Evolutionary conservation across 2,113 vertebrate species (phyloP), one percentile per base, ranked within the genome.

Genomic region (Pedetes capensis): DNA sequence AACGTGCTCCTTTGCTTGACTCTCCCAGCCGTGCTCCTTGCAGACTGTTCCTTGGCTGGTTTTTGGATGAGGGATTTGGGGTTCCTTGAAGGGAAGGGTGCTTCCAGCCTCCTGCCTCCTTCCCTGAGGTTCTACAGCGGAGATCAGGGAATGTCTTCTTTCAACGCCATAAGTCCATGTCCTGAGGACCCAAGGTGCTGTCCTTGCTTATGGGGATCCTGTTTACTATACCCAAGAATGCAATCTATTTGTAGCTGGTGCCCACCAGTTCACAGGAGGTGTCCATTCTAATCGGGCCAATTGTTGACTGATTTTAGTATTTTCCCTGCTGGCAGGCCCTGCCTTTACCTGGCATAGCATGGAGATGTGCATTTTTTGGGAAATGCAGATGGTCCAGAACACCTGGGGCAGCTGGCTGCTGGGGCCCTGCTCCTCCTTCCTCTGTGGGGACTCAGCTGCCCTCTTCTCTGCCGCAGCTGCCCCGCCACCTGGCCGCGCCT

Each of bases 191-290:
- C 32, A 7, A 2, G 0, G 9, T 6, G 27, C 27, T 29, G 42
- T 23, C 51, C 25, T 42, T 2, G 2, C 17, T n/a, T 42, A 1
- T 4, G 23, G 37, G 51, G 27, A 29, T 25, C 7, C 14, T 32
- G 22, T 71, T 59, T 16, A 18, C 16, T 39, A 3, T 14, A 4
- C 3, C 1, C 0, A 16, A 68, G 23, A 10, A 16, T 44, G 8
- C 13, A 2, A 34, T 63, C 4, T 22, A 20, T 16, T 11, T 4
- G 8, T 42, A 63, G 4, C 17, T 47, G 23, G 44, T 8, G 23
- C 39, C 57, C n/a, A 16, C 51, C 20, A 3, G 32, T 55, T 37
- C 51, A 37, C 29, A 68, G 42, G 17, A 13, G 8, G 13, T 5
- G 0, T 53, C 16, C 6, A 14, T 44, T 86, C 32, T 92, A 82